Conservation (phyloP, 2,888 invertebrate species). For the Ischnura elegans region DNA sequence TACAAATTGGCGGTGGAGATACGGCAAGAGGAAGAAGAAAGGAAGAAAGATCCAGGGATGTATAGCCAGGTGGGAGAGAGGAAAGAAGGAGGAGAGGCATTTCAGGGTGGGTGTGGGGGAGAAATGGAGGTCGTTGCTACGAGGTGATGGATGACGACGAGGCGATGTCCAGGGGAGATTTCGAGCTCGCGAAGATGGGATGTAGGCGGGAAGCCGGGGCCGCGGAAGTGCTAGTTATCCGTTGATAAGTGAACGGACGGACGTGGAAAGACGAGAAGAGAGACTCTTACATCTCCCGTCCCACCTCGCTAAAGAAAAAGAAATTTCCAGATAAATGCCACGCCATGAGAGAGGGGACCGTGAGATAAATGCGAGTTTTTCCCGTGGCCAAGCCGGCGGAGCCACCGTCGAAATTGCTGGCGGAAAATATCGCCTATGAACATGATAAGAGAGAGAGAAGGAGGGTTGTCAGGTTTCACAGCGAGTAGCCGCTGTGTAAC, state of each 20-base stretch:
- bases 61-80: neutral
- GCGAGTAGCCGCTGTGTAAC: no score
- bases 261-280: neutral
- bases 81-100: no score
- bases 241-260: neutral
- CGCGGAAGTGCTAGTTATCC: neutral
- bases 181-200: neutral
- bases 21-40: neutral
- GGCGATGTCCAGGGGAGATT: neutral
- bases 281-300: neutral
- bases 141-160: neutral
- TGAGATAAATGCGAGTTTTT: neutral
- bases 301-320: neutral
- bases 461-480: no score
- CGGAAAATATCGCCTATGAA: no score
- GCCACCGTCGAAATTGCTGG: no score
- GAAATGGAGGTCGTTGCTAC: constrained; percentile 14
- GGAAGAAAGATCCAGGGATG: neutral
- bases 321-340: neutral
- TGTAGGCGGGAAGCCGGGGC: neutral
- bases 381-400: no score
- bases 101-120: constrained; percentile 19
- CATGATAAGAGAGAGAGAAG: no score
- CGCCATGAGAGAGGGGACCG: neutral
- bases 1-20: neutral